Conservation (phyloP, 2,888 invertebrate genomes). For the Clepsis dumicolana region DNA sequence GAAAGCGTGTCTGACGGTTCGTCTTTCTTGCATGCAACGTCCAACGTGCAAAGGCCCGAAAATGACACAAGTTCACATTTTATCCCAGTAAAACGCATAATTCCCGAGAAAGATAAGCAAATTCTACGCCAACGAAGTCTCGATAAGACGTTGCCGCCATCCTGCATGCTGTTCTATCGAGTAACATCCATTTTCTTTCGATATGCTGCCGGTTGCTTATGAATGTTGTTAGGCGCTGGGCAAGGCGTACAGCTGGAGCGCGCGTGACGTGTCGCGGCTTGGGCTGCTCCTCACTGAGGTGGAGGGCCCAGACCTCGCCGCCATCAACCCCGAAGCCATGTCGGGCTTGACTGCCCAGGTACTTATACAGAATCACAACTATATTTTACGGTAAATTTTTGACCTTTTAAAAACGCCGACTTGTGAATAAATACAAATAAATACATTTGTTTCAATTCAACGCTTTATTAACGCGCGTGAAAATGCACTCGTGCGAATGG, state of each 20-base stretch:
- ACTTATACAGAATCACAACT: background rate
- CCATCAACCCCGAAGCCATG: slow-evolving; percentile 74
- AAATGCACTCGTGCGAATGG: no score
- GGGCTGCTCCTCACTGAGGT: slow-evolving; percentile 74
- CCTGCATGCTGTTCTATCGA: background rate
- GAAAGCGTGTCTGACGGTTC: no score
- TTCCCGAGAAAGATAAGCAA: background rate
- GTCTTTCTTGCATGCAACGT: no score
- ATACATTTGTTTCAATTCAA: no score
- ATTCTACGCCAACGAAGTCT: background rate
- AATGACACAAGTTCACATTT: no score
- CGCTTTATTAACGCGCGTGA: no score
- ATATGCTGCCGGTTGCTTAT: slow-evolving; percentile 47
- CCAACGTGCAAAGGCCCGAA: no score
- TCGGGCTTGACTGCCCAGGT: slow-evolving; percentile 74
- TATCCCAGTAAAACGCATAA: no score
- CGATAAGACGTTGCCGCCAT: background rate
- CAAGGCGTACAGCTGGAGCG: slow-evolving; percentile 77
- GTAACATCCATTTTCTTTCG: background rate
- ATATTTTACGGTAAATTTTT: background rate
- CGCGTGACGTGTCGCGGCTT: slow-evolving; percentile 72
- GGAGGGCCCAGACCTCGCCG: slow-evolving; percentile 63
- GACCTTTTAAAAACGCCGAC: no score
- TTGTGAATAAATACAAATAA: no score
- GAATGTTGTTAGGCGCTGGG: slow-evolving; percentile 68